Base-by-base conservation (phyloP, 1,140 invertebrate genomes). In the Elysia chlorotica region DNA sequence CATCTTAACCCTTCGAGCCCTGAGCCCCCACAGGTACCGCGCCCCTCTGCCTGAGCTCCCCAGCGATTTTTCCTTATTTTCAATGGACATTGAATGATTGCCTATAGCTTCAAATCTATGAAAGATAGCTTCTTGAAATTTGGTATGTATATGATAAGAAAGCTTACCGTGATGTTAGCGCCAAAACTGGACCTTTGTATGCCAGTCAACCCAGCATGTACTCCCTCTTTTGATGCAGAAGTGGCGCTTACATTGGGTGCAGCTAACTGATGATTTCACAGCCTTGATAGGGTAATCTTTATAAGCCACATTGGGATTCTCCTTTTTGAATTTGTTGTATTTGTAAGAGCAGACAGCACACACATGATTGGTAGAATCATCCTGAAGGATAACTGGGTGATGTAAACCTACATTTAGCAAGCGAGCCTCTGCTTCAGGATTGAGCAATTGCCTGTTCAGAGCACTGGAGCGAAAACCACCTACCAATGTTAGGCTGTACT, bases 191-290 rank as follows among this genome's bases (percentile, higher is more conserved):
- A 4, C 33, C 54, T 0, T 75, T 35, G 33, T 67, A 76, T 57
- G 54, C 53, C 2, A 65, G 63, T 78, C 76, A n/a, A 71, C 59
- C 74, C 76, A 78, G 0, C 31, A 53, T 5, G 65, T 66, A 25
- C 70, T 71, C 19, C 48, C 36, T 23, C 28, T 23, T 25, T 67
- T 53, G 0, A 25, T 53, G 6, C 65, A 23, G 30, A 23, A 25
- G 4, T 28, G 36, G 17, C 54, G 33, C 21, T 65, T 35, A n/a
- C 19, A 65, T 21, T 36, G 10, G 3, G 33, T 36, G 21, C 23
- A 23, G 14, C 21, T 19, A 14, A 65, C 1, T 6, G 4, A 19
- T 4, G 48, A 70, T 41, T n/a, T 23, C 21, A 19, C 25, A 25
- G 17, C 57, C 30, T 28, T 23, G 36, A 54, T n/a, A 48, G 41